These are phyloP conservation scores for Lutjanus campechanus DNA, from an alignment of 2,797 vertebrate genomes.

Conservation along the genomic window DNA sequence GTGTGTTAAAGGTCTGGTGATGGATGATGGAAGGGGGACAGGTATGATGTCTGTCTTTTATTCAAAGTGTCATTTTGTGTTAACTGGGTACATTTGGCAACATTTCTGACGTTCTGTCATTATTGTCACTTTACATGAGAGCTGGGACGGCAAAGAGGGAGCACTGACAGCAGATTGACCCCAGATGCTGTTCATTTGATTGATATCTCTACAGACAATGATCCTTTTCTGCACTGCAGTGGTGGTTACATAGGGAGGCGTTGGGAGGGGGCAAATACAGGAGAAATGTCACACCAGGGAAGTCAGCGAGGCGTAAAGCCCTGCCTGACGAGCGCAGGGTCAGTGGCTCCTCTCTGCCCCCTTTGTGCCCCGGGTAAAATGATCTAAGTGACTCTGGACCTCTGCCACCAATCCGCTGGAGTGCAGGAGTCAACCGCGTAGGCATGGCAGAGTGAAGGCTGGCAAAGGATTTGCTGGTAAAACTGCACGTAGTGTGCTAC, in stretches of 20 bases:
- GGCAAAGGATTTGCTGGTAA: slow-evolving; percentile 67
- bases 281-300: slow-evolving; percentile 87
- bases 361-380: slow-evolving; percentile 88
- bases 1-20: slow-evolving; percentile 54
- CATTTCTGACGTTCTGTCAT: slow-evolving; percentile 82
- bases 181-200: slow-evolving; percentile 87
- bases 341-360: slow-evolving; percentile 85
- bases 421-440: slow-evolving; percentile 79
- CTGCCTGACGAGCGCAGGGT: slow-evolving; percentile 77
- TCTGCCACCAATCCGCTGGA: slow-evolving; percentile 83
- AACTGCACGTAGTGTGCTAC: slow-evolving; percentile 58
- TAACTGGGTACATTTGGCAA: slow-evolving; percentile 68
- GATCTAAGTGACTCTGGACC: slow-evolving; percentile 91
- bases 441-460: slow-evolving; percentile 69
- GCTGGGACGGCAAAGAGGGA: slow-evolving; percentile 75
- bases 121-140: slow-evolving; percentile 85
- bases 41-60: slow-evolving; percentile 60
- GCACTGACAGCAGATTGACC: slow-evolving; percentile 86
- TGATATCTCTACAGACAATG: slow-evolving; percentile 87
- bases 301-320: slow-evolving; percentile 87
- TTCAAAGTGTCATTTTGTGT: slow-evolving; percentile 62
- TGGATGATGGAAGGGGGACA: slow-evolving; percentile 48
- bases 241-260: slow-evolving; percentile 75
- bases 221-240: slow-evolving; percentile 80
- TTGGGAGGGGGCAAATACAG: slow-evolving; percentile 80